Evolutionary conservation across 2,888 invertebrate genomes (phyloP).

Genomic region (Eristalis intricaria): DNA sequence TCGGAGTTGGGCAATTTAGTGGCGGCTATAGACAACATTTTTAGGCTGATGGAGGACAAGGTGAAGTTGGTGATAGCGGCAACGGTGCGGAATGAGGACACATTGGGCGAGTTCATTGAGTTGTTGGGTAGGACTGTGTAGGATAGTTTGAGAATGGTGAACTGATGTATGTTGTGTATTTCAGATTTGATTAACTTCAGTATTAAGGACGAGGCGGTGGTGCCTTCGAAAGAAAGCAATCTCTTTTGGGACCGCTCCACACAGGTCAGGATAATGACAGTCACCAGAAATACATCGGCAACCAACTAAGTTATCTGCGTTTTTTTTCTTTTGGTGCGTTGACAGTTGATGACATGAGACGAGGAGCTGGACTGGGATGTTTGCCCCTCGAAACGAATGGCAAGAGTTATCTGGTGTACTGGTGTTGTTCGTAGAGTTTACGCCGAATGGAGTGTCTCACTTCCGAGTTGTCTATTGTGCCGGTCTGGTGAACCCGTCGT

Average conservation of each 20-base stretch:
- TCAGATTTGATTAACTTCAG: slow-evolving; percentile 55
- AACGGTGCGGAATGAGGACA: slow-evolving; percentile 86
- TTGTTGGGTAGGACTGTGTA: slow-evolving; percentile 82
- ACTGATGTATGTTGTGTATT: slow-evolving; percentile 1
- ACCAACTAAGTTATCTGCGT: neutral
- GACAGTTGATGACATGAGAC: too few species aligned
- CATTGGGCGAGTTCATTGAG: slow-evolving; percentile 84
- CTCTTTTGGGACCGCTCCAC: slow-evolving; percentile 75
- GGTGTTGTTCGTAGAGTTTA: too few species aligned
- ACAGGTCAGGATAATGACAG: slow-evolving; percentile 73
- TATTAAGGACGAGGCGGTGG: slow-evolving; percentile 48
- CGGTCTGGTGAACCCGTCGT: too few species aligned
- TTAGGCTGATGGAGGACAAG: slow-evolving; percentile 75
- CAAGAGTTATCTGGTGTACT: too few species aligned
- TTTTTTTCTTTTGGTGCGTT: neutral
- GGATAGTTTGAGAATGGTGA: neutral
- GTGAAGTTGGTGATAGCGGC: slow-evolving; percentile 83
- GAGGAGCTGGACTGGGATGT: too few species aligned
- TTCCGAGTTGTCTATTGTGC: too few species aligned
- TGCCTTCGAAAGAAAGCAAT: slow-evolving; percentile 64
- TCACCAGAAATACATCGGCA: slow-evolving; percentile 60
- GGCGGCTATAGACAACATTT: slow-evolving; percentile 81
- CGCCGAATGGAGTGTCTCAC: too few species aligned
- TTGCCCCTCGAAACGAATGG: too few species aligned
- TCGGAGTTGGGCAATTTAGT: slow-evolving; percentile 82